Base-by-base conservation (phyloP, 2,797 vertebrate genomes). In the Pampus argenteus region DNA sequence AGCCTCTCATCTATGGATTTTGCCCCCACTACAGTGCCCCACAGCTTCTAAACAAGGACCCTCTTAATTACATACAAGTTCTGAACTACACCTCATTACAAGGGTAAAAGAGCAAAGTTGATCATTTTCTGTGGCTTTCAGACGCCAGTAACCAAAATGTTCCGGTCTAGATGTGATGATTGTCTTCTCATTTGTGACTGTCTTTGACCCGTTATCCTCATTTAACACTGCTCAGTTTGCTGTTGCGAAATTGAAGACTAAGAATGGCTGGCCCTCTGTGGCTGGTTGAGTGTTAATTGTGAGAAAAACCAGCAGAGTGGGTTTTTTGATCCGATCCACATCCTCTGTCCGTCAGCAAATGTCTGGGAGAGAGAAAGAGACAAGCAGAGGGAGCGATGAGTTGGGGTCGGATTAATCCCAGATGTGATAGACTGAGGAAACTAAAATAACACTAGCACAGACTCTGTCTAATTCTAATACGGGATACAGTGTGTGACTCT, bases 1-100 rank as follows among this genome's bases (percentile, higher is more conserved):
- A 84, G 74, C 59, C 85, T 81, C 81, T 83, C 75, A 84, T 90
- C 48, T 81, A 42, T 64, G 44, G 40, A 61, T 78, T 61, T 49
- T 50, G n/a, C 56, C 60, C 77, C 61, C 57, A 26, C 57, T 51
- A 22, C 38, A 57, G 65, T 34, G 34, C 65, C 61, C 65, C 71
- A 56, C 72, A 51, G 56, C 50, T 25, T 82, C 64, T 80, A 81
- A 86, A 86, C 82, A 78, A 59, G 60, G n/a, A 17, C 48, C 28
- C 14, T 66, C 57, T 81, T 89, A 84, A 91, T 87, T 77, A 80
- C 58, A 71, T 38, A 55, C 52, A 59, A 58, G 58, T 57, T 74
- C 50, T 57, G 31, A 45, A 45, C 76, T 87, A 79, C n/a, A 68
- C 71, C 68, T 79, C 40, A 59, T 79, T 70, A 73, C 51, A 57